phyloP scores from a whole-genome alignment of 2,888 invertebrate genomes.

The Chaitophorus viminalis region DNA sequence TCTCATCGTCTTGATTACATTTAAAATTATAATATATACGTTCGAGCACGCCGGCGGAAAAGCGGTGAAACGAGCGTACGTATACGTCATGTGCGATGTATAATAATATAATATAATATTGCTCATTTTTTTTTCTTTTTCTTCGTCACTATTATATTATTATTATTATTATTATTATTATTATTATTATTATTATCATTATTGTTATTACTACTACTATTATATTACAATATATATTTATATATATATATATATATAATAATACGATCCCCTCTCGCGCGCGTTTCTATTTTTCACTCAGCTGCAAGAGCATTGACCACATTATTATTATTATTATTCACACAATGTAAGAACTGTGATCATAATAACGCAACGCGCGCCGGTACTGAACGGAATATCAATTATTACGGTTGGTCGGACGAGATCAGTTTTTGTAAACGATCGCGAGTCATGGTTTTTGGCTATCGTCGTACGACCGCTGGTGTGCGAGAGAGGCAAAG shows the following conservation, averaged over 20 bases:
- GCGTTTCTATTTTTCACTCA: background rate
- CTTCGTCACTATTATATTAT: background rate
- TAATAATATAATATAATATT: background rate
- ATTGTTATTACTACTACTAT: too few species aligned
- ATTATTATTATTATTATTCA: slow-evolving; percentile 49
- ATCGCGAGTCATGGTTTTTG: slow-evolving; percentile 53
- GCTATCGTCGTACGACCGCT: background rate
- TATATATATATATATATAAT: background rate
- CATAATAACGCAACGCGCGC: slow-evolving; percentile 34
- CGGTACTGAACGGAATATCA: slow-evolving; percentile 55
- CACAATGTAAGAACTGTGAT: slow-evolving; percentile 54
- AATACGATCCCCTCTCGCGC: background rate
- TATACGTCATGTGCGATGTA: background rate
- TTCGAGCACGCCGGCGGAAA: background rate
- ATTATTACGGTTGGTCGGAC: slow-evolving; percentile 49
- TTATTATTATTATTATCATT: slow-evolving; percentile 5
- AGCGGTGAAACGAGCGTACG: background rate
- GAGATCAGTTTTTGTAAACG: slow-evolving; percentile 53
- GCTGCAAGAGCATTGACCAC: slow-evolving; percentile 59
- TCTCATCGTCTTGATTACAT: background rate
- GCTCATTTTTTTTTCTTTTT: background rate
- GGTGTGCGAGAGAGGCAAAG: background rate
- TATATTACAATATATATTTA: too few species aligned
- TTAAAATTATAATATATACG: background rate
- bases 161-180: slow-evolving; percentile 9